Conservation (phyloP, 1,140 invertebrate species). For the Drosophila nasuta region DNA sequence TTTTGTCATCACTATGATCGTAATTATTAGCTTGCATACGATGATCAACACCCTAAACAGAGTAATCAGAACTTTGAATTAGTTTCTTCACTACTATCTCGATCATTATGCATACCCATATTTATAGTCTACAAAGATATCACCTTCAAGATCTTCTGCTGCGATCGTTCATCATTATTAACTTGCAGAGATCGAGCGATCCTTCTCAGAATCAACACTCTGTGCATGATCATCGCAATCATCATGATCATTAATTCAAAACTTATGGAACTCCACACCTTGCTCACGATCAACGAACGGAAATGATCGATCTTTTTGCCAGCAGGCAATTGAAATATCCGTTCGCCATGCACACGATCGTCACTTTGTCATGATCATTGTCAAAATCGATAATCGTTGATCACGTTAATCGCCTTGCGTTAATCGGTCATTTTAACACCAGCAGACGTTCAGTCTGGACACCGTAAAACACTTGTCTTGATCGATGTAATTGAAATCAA, state of each 20-base stretch:
- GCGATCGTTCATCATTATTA: too few species aligned
- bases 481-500: constrained; percentile 48
- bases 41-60: too few species aligned
- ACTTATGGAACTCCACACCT: background rate
- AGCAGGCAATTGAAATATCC: background rate
- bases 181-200: too few species aligned
- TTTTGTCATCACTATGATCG: too few species aligned
- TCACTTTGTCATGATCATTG: background rate
- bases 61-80: too few species aligned
- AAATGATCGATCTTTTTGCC: background rate
- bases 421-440: background rate
- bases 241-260: background rate
- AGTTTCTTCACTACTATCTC: too few species aligned
- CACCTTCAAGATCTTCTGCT: too few species aligned
- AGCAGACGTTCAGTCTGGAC: background rate
- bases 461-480: background rate
- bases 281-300: background rate
- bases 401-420: background rate
- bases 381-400: background rate
- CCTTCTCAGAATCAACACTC: too few species aligned
- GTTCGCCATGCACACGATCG: background rate
- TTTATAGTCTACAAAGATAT: too few species aligned
- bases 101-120: too few species aligned
- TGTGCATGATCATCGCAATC: background rate
- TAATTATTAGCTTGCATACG: too few species aligned